A percentile compares a stretch with the other conserved stretches of the same genome.
These are phyloP conservation scores for Schizopygopsis pylzovi DNA, from an alignment of 2,797 vertebrate genomes.

Conservation along the genomic window DNA sequence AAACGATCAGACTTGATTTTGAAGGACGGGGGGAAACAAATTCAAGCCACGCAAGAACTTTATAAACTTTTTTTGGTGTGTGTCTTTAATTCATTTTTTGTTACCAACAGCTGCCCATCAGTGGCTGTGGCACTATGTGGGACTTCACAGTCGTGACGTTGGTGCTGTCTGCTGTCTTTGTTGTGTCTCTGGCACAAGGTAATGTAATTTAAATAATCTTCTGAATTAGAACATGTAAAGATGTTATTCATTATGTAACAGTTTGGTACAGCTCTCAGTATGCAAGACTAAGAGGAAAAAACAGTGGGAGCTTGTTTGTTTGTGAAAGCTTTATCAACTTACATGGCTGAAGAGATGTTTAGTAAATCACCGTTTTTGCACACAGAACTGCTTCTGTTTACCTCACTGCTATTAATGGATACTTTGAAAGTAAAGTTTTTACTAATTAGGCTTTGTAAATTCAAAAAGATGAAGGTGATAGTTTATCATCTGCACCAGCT, in stretches of 20 bases:
- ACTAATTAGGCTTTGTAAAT: neutral
- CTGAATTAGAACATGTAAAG: neutral
- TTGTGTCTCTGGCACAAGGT: conserved; percentile 77
- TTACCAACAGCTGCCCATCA: conserved; percentile 33
- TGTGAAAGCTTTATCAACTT: neutral
- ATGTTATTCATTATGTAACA: conserved; percentile 1
- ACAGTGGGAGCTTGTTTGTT: neutral
- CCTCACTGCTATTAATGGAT: neutral
- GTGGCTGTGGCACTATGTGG: conserved; percentile 73
- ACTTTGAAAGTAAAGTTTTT: neutral
- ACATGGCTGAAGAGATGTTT: neutral
- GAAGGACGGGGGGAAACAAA: conserved; percentile 51
- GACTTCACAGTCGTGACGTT: conserved; percentile 73
- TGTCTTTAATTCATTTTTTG: conserved; percentile 17
- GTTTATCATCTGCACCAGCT: neutral
- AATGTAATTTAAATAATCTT: conserved; percentile 52
- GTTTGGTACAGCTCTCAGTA: neutral
- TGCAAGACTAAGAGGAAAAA: neutral
- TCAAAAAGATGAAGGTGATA: neutral
- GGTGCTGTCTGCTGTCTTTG: conserved; percentile 71
- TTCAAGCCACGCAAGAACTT: conserved; percentile 31
- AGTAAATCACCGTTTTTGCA: neutral
- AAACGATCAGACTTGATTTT: conserved; percentile 66
- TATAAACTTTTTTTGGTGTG: conserved; percentile 1
- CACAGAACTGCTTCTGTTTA: neutral